Conservation (phyloP, 2,113 vertebrate genomes). For the Polyodon spathula region DNA sequence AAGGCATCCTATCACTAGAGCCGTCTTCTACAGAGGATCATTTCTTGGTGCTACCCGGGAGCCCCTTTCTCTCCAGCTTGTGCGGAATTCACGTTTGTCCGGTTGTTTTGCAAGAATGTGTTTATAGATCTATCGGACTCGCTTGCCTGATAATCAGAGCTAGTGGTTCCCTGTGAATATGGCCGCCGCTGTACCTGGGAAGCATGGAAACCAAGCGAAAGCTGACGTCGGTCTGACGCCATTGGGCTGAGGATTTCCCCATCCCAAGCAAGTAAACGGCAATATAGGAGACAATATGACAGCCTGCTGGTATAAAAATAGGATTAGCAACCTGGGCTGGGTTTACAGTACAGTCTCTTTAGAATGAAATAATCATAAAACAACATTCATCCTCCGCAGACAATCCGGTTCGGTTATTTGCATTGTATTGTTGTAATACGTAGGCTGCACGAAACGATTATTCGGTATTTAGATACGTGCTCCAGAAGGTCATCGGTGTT, state of each 20-base stretch:
- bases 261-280: conserved; percentile 23
- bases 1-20: conserved; percentile 38
- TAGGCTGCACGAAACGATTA: too few relatives aligned
- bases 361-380: too few relatives aligned
- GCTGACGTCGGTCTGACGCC: conserved; percentile 70
- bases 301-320: background rate
- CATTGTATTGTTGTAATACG: too few relatives aligned
- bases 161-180: conserved; percentile 48
- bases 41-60: background rate
- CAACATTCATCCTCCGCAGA: too few relatives aligned
- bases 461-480: too few relatives aligned
- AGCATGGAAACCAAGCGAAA: conserved; percentile 52
- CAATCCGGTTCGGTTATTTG: too few relatives aligned
- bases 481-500: too few relatives aligned
- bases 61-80: background rate
- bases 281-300: conserved; percentile 10
- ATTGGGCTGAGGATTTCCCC: conserved; percentile 62
- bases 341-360: too few relatives aligned
- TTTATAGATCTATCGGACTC: conserved; percentile 27
- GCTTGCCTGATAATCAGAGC: conserved; percentile 34
- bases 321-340: too few relatives aligned
- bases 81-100: background rate
- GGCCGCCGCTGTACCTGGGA: conserved; percentile 62
- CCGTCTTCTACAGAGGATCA: background rate
- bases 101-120: background rate